Evolutionary conservation across 1,140 invertebrate genomes (phyloP), one percentile per base, ranked within the genome.

Genomic region (Delia radicum): DNA sequence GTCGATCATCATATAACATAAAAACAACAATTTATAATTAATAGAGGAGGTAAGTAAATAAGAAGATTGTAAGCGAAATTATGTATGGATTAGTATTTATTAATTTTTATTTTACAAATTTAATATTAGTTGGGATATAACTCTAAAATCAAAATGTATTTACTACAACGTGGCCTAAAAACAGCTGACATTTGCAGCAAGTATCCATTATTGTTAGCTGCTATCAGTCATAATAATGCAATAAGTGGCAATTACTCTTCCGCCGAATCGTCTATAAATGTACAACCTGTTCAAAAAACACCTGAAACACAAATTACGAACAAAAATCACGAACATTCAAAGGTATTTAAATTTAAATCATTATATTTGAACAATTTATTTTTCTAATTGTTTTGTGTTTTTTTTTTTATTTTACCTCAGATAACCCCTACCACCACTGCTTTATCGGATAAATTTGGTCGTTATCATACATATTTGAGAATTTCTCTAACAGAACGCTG

Each of bases 401-500:
- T 21, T 13, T 42, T 42, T 42, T 42, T 42, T 10, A 10, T 37
- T 21, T 48, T 6, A 3, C n/a, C 65, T 69, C 18, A 28, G 48
- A 55, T 55, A 55, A 55, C 48, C 48, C 48, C 48, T 55, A 55
- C n/a, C 48, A 21, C 0, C 18, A 78, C 81, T 0, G 78, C 83
- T 12, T 73, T 85, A n/a, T 91, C 89, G 10, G 98, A 99, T 87
- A 89, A 90, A 28, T 97, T 96, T 89, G 95, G 94, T 5, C 89
- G 98, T 75, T 88, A 92, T 77, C 98, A 99, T 84, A 94, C 92
- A 74, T 99, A 99, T 85, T 88, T 99, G 15, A 89, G 98, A 75
- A 98, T 99, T 80, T 99, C 97, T 0, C 87, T 99, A 15, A 98
- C 96, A 3, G 98, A 99, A 87, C 89, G 92, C 76, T 99, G 98